Base-by-base conservation (phyloP, 2,113 vertebrate genomes). In the Melanotaenia duboulayi region DNA sequence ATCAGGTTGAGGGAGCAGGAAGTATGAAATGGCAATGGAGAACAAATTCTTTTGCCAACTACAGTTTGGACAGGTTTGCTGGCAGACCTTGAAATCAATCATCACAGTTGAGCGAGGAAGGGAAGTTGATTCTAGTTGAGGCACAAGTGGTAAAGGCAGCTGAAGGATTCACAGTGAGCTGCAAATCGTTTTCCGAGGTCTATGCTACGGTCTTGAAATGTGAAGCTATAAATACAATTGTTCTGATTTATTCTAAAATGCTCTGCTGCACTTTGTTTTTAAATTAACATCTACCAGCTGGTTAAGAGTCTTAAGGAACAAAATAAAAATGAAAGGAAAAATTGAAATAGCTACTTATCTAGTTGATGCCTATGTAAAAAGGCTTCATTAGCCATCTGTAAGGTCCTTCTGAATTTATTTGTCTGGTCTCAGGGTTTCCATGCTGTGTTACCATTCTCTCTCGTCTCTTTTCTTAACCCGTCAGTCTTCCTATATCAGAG, bases 51-150 rank as follows among this genome's bases (percentile, higher is more conserved):
- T 80, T 83, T 74, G 65, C 73, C 64, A 73, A 55, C 57, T 64
- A 68, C 57, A 80, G 74, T 77, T 81, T 84, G 63, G 67, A 80
- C 79, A 81, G 78, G 73, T 84, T 76, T 82, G 76, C 74, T 78
- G 78, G 46, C 75, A 74, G 86, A 83, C 84, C 86, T 92, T 89
- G 77, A 90, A 92, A 92, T 91, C 85, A 89, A 91, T 93, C 89
- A 89, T 83, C 75, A 52, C 1, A 42, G 49, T 13, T 57, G 65
- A 80, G 71, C 28, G 23, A 80, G 44, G 75, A 68, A 56, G 71
- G 75, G 74, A 84, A 69, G 78, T 78, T 90, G 80, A 91, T 87
- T 88, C 71, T 71, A 78, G 64, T 65, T 0, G 35, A 66, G 70
- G 76, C 69, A 55, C 23, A 52, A 66, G 56, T 57, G 55, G 52